Evolutionary conservation across 2,888 invertebrate species (phyloP), one percentile per base, ranked within the genome.

Genomic region (Zygaena filipendulae): DNA sequence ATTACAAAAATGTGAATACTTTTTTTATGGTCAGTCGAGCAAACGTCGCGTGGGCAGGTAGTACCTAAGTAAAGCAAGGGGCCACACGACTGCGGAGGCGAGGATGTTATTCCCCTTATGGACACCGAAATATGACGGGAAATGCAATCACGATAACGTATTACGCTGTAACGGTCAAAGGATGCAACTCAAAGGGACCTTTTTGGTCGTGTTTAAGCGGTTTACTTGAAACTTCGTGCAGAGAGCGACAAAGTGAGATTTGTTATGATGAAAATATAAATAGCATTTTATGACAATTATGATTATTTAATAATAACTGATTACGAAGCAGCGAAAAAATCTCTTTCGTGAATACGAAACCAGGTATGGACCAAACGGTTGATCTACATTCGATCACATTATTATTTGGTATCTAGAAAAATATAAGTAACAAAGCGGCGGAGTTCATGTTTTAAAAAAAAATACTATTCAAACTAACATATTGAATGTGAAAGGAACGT

Each of bases 1-100:
- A 74, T 77, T 75, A 69, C 60, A 74, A 75, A 74, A 72, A 69
- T 64, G 63, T 63, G 57, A 49, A 64, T 63, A 66, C 60, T 64
- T 68, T 74, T n/a, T n/a, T 70, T 64, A 64, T 62, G 68, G 63
- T 62, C 64, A 69, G 61, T 60, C 61, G 61, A 62, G 61, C 61
- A 58, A 59, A 50, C 55, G 51, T 39, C 45, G 51, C 48, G n/a
- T n/a, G n/a, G 49, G 35, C 32, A 44, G 56, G 44, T n/a, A n/a
- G n/a, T n/a, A n/a, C n/a, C n/a, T n/a, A n/a, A n/a, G n/a, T 47
- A 47, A 45, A 52, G 54, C 53, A 52, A 54, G 54, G 35, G 42
- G 45, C 45, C 40, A 42, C 32, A 41, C 39, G 37, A 28, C 27
- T 32, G 27, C 30, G 38, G 35, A 34, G 16, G 7, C 4, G 4